These are phyloP conservation scores for Anhinga rufa DNA, from an alignment of 2,113 vertebrate species.

Conservation along the genomic window DNA sequence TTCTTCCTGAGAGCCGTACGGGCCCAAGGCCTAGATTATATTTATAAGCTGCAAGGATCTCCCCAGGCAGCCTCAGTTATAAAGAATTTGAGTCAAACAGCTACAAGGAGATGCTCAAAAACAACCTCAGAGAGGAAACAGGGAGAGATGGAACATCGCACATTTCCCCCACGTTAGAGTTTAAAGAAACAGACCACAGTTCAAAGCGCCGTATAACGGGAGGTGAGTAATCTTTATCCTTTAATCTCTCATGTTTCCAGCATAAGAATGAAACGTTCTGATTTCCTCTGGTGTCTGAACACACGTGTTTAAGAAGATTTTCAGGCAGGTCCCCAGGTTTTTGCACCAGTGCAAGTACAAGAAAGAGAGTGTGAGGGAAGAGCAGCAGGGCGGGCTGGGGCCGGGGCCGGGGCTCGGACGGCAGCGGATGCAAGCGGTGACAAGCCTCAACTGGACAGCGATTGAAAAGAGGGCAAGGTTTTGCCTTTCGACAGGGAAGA, in stretches of 20 bases:
- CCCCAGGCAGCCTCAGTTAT: constrained; percentile 3
- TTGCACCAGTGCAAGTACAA: too few species aligned
- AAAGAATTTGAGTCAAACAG: neutral
- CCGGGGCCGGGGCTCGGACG: neutral
- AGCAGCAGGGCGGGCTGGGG: neutral
- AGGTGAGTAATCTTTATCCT: neutral
- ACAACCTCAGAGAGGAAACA: neutral
- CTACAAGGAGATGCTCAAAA: constrained; percentile 33
- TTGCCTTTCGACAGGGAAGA: neutral
- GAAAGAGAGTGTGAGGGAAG: neutral
- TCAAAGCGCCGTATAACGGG: neutral
- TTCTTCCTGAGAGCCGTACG: neutral
- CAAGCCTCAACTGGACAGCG: neutral
- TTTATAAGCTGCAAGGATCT: constrained; percentile 39
- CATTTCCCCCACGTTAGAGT: neutral
- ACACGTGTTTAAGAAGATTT: neutral
- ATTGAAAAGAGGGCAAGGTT: too few species aligned
- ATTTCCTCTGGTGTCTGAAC: neutral
- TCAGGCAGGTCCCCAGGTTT: neutral
- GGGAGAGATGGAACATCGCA: neutral
- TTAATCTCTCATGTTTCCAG: neutral
- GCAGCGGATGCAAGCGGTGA: neutral
- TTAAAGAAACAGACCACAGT: neutral
- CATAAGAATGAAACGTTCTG: neutral
- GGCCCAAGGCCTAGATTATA: constrained; percentile 6